Evolutionary conservation across 1,140 invertebrate genomes (phyloP).

Genomic region (Triops longicaudatus): DNA sequence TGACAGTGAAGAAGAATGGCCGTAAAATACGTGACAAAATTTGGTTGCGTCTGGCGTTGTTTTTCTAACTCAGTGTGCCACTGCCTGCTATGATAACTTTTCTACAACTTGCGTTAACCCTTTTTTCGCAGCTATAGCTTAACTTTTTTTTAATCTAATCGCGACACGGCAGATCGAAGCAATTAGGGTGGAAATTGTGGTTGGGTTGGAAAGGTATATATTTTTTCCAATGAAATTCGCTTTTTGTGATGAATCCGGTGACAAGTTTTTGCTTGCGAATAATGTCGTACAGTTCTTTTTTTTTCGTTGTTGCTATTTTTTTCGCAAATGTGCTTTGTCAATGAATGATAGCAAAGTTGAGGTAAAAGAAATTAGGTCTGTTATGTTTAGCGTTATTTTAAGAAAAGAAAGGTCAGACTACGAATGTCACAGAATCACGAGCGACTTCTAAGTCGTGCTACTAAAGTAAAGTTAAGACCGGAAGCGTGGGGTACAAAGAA

Average conservation of each 20-base stretch:
- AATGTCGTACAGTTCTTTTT: background rate
- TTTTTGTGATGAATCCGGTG: slow-evolving; percentile 15
- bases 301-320: background rate
- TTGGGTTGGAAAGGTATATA: background rate
- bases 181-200: background rate
- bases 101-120: slow-evolving; percentile 9
- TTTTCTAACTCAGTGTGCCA: slow-evolving; percentile 13
- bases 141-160: background rate
- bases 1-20: background rate
- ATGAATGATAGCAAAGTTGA: background rate
- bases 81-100: slow-evolving; percentile 15
- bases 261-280: background rate
- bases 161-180: background rate
- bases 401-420: background rate
- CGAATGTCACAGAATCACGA: slow-evolving; percentile 6
- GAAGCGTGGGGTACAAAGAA: background rate
- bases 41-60: background rate
- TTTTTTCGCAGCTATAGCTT: slow-evolving; percentile 5
- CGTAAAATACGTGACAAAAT: slow-evolving; percentile 3
- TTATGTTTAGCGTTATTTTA: slow-evolving; percentile 3
- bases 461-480: background rate
- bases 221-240: background rate
- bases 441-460: background rate
- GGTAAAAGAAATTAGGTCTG: background rate
- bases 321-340: background rate